Base-by-base conservation (phyloP, 2,888 invertebrate genomes). In the Xanthorhoe designata region DNA sequence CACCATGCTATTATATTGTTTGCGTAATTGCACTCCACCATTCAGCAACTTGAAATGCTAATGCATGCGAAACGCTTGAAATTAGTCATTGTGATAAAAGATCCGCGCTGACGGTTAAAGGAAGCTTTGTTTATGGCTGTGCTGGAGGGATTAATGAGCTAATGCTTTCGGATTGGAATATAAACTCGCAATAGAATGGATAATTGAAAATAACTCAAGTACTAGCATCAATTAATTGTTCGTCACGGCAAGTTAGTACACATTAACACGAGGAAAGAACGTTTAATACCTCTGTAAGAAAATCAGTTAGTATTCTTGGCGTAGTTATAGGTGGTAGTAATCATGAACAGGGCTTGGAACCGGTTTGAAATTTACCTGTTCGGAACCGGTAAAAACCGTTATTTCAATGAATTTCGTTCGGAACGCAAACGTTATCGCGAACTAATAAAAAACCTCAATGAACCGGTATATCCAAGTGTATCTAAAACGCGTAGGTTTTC, bases 1-100 rank as follows among this genome's bases (percentile, higher is more conserved):
- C 89, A 88, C 85, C 77, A 68, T 80, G 79, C 87, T 84, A 88
- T 89, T 91, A 91, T 87, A 87, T 87, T 86, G 87, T 90, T 90
- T 87, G 85, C 85, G 86, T 91, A 91, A 91, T 91, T 90, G 84
- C 81, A 86, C 80, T 81, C 47, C 60, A 80, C 82, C 84, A 84
- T 82, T 84, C 85, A 84, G 35, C 80, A 72, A 78, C 74, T 83
- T 84, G 84, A 86, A 83, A 89, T 87, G 86, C 85, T 86, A 89
- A 90, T 89, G 84, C 78, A 82, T 84, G 81, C 83, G 78, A 78
- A 83, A 82, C 80, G 77, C 78, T 75, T 75, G 76, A 78, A 81
- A 85, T 87, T 86, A 83, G 84, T 83, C 83, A 82, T 81, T 80
- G 80, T 74, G 74, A 69, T 72, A 74, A 71, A 72, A 71, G 65